These are phyloP conservation scores for Columba guinea DNA, from an alignment of 2,797 vertebrate genomes.

Conservation along the genomic window DNA sequence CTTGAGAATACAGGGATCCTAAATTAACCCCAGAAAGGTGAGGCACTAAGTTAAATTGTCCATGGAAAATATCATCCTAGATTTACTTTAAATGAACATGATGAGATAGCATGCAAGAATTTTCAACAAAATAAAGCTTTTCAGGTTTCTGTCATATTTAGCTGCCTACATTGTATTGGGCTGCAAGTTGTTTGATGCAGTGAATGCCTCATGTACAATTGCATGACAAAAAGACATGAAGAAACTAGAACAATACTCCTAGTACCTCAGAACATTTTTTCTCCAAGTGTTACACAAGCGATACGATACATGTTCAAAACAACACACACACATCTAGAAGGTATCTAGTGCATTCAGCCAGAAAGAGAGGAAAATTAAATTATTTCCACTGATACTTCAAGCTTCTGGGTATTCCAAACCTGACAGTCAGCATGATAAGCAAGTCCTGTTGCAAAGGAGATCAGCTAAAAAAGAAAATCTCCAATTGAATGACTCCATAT, in stretches of 20 bases:
- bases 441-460: background rate
- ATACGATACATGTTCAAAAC: background rate
- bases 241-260: background rate
- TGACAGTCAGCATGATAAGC: background rate
- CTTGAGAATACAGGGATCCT: slow-evolving; percentile 93
- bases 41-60: background rate
- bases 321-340: background rate
- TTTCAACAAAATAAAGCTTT: background rate
- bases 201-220: background rate
- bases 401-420: background rate
- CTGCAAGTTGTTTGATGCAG: background rate
- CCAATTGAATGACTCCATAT: background rate
- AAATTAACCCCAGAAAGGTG: slow-evolving; percentile 59
- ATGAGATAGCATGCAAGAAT: background rate
- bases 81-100: background rate
- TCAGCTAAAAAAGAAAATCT: background rate
- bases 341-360: background rate
- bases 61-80: background rate
- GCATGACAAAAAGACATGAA: background rate
- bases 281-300: background rate
- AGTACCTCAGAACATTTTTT: background rate
- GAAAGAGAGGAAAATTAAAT: slow-evolving; percentile 7
- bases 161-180: background rate
- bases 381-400: background rate
- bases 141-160: background rate